A percentile compares a stretch with the other conserved stretches of the same genome.
These are phyloP conservation scores for Dromius quadrimaculatus DNA, from an alignment of 2,888 invertebrate species.

Conservation along the genomic window DNA sequence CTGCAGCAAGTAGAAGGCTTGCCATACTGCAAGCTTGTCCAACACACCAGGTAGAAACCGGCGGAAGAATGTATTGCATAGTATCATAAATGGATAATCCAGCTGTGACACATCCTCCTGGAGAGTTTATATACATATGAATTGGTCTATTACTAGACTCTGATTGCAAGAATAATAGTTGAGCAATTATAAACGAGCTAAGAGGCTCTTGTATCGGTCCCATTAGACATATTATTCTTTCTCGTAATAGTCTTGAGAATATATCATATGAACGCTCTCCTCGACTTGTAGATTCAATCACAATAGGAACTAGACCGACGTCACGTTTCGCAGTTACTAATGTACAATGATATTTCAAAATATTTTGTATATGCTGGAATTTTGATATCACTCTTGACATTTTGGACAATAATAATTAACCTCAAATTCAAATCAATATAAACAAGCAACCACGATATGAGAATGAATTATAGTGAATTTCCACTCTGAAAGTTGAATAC, in stretches of 20 bases:
- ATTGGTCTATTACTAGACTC: slow-evolving; percentile 97
- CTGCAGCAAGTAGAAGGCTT: slow-evolving; percentile 90
- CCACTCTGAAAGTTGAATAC: no score
- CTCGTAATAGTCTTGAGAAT: slow-evolving; percentile 94
- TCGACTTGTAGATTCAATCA: slow-evolving; percentile 98
- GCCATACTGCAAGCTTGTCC: slow-evolving; percentile 99
- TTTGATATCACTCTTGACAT: no score
- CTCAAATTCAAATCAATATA: no score
- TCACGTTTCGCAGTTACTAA: slow-evolving; percentile 55
- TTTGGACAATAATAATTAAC: no score
- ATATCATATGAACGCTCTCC: slow-evolving; percentile 99
- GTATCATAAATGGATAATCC: slow-evolving; percentile 99
- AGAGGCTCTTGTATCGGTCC: slow-evolving; percentile 93
- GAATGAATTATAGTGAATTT: no score
- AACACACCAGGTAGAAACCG: slow-evolving; percentile 96
- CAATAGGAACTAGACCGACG: slow-evolving; percentile 83
- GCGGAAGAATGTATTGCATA: slow-evolving; percentile 98
- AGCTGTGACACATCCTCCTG: slow-evolving; percentile 95
- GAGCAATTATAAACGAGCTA: slow-evolving; percentile 95
- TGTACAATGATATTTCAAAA: no score
- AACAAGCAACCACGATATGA: no score
- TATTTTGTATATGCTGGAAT: no score
- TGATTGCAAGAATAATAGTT: slow-evolving; percentile 92
- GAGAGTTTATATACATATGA: slow-evolving; percentile 96
- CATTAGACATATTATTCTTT: slow-evolving; percentile 98